Base-by-base conservation (phyloP, 2,888 invertebrate species). In the Merodon equestris region DNA sequence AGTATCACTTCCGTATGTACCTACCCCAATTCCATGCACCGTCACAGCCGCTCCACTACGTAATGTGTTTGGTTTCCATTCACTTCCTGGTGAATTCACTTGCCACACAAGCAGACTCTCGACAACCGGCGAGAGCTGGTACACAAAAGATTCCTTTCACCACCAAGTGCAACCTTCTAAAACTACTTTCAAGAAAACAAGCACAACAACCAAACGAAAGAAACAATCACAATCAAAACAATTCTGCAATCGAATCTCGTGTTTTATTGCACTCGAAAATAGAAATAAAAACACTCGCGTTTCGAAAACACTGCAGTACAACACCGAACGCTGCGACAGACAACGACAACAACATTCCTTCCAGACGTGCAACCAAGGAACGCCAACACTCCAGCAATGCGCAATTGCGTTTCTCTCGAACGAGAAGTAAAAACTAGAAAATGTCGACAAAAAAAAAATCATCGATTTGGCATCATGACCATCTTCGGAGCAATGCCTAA, bases 361-460 rank as follows among this genome's bases (percentile, higher is more conserved):
- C 27, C 47, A 51, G 47, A 64, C 53, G 68, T 58, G 73, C 47
- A 34, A n/a, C 63, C 27, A 27, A 27, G 27, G 27, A 27, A 27
- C 7, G 7, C 27, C 7, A 27, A 7, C 27, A 18, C 61, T 47
- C 47, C 3, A 48, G 58, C 75, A 81, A 81, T 75, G 81, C 81
- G 81, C 81, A 81, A 75, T 71, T 81, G 81, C 81, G 81, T 81
- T 75, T 47, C 50, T 79, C 74, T 79, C 68, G 54, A 27, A 27
- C 27, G 27, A 4, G 7, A 27, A 27, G 7, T 7, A 27, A 27
- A 27, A 27, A 27, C 27, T n/a, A n/a, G n/a, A n/a, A n/a, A n/a
- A n/a, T n/a, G n/a, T n/a, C n/a, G n/a, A n/a, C n/a, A n/a, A 38
- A n/a, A 51, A 67, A 77, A 79, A 74, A 68, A 68, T 74, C 68